Base-by-base conservation (phyloP, 1,140 invertebrate genomes). In the Popillia japonica region DNA sequence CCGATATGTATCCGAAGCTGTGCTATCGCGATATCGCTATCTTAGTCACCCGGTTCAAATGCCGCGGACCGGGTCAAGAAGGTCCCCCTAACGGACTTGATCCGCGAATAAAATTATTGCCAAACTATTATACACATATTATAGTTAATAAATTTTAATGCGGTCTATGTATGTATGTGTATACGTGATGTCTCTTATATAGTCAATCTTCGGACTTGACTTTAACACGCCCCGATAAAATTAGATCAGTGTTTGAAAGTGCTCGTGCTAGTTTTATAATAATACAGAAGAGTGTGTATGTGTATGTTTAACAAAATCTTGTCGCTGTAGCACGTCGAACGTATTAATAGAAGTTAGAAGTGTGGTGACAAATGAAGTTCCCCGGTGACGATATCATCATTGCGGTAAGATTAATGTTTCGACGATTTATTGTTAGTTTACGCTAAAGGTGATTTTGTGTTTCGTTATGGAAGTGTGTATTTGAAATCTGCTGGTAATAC, bases 11-110 rank as follows among this genome's bases (percentile, higher is more conserved):
- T n/a, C n/a, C 48, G 27, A 55, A 6, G 48, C n/a, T 55, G 14
- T n/a, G 6, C 11, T 14, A 55, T 55, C 48, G 11, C 14, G 11
- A 55, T 17, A 55, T 55, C 48, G 48, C 48, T 55, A 55, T 55
- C 48, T 55, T 55, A 55, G 48, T 55, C 48, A 55, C 17, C 17
- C 14, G 48, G 48, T 55, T 55, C 48, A 55, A 55, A 55, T 55
- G 48, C 48, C 48, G 48, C 14, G 48, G 14, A 17, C 6, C 48
- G 48, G 48, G 48, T 55, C 48, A 55, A 55, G 17, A n/a, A 55
- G 48, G 48, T 55, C 48, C 48, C 14, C 48, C 48, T 7, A 14
- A 17, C 48, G 48, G 6, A 55, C 48, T 7, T 55, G 14, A 55
- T 55, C 48, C 48, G 14, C 48, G 48, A 55, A 55, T 55, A 55